Percentiles rank a stretch among this genome's conserved stretches.
These are phyloP conservation scores for Leptura quadrifasciata DNA, from an alignment of 2,888 invertebrate species.

Conservation along the genomic window DNA sequence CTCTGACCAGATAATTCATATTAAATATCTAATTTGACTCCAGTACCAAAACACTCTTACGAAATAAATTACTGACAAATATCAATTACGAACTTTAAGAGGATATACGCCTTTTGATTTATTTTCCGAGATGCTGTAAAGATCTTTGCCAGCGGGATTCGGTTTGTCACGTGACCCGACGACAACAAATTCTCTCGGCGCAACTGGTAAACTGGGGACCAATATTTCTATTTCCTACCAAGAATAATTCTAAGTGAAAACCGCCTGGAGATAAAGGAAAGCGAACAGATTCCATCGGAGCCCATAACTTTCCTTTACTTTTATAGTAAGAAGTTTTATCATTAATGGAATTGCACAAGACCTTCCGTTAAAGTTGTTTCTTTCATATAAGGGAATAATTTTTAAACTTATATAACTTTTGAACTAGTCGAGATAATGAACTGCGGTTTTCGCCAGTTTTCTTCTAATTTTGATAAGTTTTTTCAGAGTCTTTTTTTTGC, in stretches of 20 bases:
- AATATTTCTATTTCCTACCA: conserved; percentile 5
- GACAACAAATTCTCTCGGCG: conserved; percentile 4
- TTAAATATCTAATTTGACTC: no score
- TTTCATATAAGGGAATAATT: no score
- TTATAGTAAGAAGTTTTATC: background rate
- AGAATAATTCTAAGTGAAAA: conserved; percentile 1
- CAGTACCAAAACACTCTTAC: background rate
- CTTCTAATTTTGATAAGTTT: no score
- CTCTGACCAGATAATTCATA: no score
- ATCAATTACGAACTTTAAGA: background rate
- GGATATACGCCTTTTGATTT: background rate
- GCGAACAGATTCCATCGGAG: background rate
- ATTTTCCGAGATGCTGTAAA: background rate
- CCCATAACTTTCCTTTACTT: background rate
- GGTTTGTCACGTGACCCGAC: background rate
- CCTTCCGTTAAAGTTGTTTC: background rate
- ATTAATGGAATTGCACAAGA: background rate
- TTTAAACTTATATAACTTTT: no score
- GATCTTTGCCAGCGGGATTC: background rate
- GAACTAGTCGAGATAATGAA: no score
- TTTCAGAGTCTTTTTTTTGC: no score
- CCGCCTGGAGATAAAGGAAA: conserved; percentile 11
- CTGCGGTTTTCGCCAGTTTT: no score
- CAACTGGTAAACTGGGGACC: background rate
- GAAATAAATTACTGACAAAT: background rate